Evolutionary conservation across 2,113 vertebrate species (phyloP), one percentile per base, ranked within the genome.

Genomic region (Orycteropus afer): DNA sequence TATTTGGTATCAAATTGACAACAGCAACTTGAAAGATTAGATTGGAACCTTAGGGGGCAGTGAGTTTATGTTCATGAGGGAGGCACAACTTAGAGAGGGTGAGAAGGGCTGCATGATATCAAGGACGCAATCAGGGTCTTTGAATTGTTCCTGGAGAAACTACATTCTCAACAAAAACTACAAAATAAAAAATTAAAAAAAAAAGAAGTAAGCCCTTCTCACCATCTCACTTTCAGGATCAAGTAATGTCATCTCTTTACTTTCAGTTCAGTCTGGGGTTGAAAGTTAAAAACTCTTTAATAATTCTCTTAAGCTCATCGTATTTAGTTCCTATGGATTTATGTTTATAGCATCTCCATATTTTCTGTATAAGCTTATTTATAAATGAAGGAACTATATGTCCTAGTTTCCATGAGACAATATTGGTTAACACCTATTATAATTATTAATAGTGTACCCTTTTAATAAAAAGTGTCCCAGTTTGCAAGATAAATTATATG

Each of bases 231-330:
- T 87, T 77, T 0, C 17, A 65, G 63, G 53, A 17, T 74, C 6
- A 18, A 2, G 37, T 59, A 0, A 0, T 89, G 15, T 2, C 6
- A 3, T 0, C 9, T 22, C 51, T 90, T 79, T 2, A 0, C 0
- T 2, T 78, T 69, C 61, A 80, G 51, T 79, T 7, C 59, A 69
- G n/a, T 37, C 11, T 74, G 53, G 4, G 18, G 23, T 51, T 86
- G 94, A 89, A 93, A 23, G 34, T 85, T 91, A n/a, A 55, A 57
- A 76, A 20, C 59, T 76, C 78, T 93, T 96, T 86, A 73, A 3
- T 25, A 83, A 93, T 92, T 94, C 49, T 85, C 84, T 81, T 81
- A 69, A 34, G 12, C 32, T 78, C 15, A 77, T 69, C n/a, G 81
- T 89, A 45, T 90, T 82, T 95, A 84, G n/a, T 2, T 94, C 51